phyloP scores from a whole-genome alignment of 2,113 vertebrate genomes.

The Gracilinanus agilis region DNA sequence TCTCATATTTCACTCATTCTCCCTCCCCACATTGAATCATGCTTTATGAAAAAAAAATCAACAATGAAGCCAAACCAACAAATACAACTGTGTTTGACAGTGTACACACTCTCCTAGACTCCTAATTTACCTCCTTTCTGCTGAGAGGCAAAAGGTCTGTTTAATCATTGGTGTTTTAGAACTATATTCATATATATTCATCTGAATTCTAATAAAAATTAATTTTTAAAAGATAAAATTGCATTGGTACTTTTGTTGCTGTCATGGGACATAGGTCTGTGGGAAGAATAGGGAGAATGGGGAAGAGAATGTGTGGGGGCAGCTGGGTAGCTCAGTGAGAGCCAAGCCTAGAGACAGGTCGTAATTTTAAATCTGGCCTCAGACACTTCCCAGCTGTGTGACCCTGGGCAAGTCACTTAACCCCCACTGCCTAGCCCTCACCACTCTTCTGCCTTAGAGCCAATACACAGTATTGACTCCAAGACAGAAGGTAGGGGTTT shows the following conservation, averaged over 20 bases:
- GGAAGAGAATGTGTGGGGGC: neutral
- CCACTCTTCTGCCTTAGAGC: no score
- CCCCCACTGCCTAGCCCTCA: no score
- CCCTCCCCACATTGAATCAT: neutral
- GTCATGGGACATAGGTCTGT: neutral
- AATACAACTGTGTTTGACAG: neutral
- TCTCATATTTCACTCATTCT: no score
- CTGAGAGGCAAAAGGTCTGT: neutral
- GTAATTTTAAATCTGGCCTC: no score
- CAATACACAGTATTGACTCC: no score
- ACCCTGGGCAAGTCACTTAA: no score
- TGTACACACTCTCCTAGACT: neutral
- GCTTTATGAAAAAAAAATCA: neutral
- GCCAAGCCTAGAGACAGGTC: no score
- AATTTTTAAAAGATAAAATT: neutral
- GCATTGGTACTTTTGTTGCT: neutral
- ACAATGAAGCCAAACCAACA: neutral
- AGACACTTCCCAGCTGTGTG: no score
- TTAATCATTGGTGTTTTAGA: neutral
- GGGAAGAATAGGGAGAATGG: neutral
- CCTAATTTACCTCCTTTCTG: neutral
- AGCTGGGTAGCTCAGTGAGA: no score
- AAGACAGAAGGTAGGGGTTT: no score
- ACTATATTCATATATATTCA: neutral
- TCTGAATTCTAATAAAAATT: neutral